A percentile compares a stretch with the other conserved stretches of the same genome.
Evolutionary conservation across 2,113 vertebrate genomes (phyloP).

Genomic region (Lethenteron reissneri): DNA sequence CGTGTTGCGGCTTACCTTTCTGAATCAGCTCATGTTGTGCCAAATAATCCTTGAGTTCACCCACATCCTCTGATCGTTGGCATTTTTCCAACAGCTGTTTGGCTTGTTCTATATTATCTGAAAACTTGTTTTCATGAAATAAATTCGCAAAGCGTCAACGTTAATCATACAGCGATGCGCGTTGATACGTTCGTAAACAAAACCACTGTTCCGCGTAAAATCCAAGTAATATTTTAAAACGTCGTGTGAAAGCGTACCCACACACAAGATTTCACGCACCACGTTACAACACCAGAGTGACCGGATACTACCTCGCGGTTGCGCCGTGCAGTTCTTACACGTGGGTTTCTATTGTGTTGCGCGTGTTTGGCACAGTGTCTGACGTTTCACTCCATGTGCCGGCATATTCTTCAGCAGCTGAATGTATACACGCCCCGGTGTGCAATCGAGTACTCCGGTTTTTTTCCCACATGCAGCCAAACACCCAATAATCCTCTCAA

Average conservation of each 20-base stretch:
- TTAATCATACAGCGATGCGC: not conserved
- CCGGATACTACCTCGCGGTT: not conserved
- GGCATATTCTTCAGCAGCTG: no score
- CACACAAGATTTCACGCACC: not conserved
- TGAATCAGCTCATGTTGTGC: conserved; percentile 29
- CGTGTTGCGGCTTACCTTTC: conserved; percentile 28
- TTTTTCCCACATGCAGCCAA: no score
- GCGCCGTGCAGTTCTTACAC: no score
- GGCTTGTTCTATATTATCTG: conserved; percentile 38
- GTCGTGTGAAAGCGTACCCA: not conserved
- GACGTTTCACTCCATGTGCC: no score
- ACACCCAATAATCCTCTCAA: no score
- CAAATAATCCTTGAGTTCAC: conserved; percentile 24
- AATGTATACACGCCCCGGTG: no score
- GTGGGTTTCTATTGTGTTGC: no score
- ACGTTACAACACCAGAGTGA: not conserved
- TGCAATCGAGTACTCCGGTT: no score
- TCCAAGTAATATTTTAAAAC: conserved; percentile 14
- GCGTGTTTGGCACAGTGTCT: no score
- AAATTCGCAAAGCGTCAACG: not conserved
- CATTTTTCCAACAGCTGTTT: conserved; percentile 34
- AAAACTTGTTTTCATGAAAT: conserved; percentile 28
- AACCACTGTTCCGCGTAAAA: not conserved
- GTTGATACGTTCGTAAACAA: not conserved
- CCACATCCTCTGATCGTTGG: conserved; percentile 22